Conservation (phyloP, 2,797 vertebrate species). For the Rhynchotus rufescens region DNA sequence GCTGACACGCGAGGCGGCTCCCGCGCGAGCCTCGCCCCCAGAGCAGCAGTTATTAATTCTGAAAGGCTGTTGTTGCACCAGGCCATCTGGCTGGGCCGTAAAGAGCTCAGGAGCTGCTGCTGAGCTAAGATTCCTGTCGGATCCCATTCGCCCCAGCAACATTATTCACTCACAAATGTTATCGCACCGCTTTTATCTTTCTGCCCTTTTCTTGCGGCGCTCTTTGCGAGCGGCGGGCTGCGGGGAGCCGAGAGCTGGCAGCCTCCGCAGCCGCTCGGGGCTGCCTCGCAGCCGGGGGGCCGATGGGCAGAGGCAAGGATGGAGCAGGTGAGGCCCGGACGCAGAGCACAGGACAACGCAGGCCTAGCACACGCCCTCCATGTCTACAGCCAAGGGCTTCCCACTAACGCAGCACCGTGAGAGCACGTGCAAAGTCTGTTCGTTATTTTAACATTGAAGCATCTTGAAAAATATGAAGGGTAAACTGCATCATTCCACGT, state of each 20-base stretch:
- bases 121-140: constrained; percentile 71
- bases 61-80: constrained; percentile 83
- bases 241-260: not conserved
- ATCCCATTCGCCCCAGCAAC: constrained; percentile 40
- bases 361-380: constrained; percentile 25
- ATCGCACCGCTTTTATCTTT: not conserved
- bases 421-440: constrained; percentile 64
- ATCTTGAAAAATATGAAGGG: constrained; percentile 64
- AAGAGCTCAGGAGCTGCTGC: constrained; percentile 75
- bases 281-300: not conserved
- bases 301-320: not conserved
- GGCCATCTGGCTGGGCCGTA: constrained; percentile 80
- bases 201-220: not conserved
- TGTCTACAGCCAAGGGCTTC: not conserved
- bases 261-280: accelerated
- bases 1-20: constrained; percentile 73
- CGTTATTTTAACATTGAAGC: constrained; percentile 60
- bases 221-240: not conserved
- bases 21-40: constrained; percentile 77
- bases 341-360: not conserved
- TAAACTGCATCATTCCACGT: constrained; percentile 60
- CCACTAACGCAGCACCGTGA: not conserved
- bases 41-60: constrained; percentile 84
- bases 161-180: constrained; percentile 68
- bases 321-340: not conserved